Conservation (phyloP, 2,888 invertebrate species). For the Chaetogeoica ovagalla region DNA sequence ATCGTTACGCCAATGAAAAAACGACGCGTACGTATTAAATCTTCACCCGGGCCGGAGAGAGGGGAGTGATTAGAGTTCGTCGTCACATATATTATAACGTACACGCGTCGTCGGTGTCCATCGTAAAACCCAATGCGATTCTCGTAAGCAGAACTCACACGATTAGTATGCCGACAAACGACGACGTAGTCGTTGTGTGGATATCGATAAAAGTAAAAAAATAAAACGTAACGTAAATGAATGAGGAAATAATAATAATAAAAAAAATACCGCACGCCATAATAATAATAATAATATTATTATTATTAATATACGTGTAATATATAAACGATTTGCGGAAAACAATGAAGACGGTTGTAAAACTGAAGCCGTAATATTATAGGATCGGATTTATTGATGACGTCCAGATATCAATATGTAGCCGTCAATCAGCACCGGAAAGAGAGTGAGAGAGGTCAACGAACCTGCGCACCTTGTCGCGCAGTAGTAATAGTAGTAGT, state of each 20-base stretch:
- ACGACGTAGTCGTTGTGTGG: not conserved
- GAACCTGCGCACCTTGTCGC: conserved; percentile 7
- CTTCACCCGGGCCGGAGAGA: not conserved
- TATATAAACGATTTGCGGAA: not conserved
- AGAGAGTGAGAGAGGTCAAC: conserved; percentile 11
- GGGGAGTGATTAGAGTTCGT: conserved; percentile 6
- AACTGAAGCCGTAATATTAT: conserved; percentile 38
- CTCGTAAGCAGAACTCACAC: too few species aligned
- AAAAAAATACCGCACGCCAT: not conserved
- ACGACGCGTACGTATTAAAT: not conserved
- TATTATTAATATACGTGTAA: not conserved
- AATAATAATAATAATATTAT: not conserved
- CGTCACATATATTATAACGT: not conserved
- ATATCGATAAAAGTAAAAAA: conserved; percentile 8
- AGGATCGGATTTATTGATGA: conserved; percentile 50
- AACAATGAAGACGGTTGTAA: conserved; percentile 44
- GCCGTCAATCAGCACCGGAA: conserved; percentile 33
- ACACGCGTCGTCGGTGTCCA: too few species aligned
- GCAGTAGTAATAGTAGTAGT: not conserved
- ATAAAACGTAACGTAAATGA: not conserved
- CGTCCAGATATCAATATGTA: conserved; percentile 42
- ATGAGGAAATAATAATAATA: not conserved
- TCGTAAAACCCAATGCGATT: too few species aligned
- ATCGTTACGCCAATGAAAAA: not conserved
- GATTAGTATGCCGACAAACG: conserved; percentile 11